Evolutionary conservation across 2,888 invertebrate species (phyloP), one percentile per base, ranked within the genome.

Genomic region (Elegia similella): DNA sequence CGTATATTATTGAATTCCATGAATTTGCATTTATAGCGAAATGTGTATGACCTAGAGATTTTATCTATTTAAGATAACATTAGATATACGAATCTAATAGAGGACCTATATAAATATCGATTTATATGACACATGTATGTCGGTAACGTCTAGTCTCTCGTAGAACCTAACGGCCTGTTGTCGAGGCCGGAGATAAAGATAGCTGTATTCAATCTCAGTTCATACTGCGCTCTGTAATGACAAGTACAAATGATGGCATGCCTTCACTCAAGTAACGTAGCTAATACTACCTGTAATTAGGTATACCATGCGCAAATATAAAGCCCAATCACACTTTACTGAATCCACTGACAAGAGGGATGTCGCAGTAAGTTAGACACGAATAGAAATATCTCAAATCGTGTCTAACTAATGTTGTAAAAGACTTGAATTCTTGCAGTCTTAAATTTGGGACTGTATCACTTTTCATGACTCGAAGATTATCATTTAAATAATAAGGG

Each of bases 1-100:
- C 73, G 73, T 69, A 76, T 83, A 76, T 83, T 87, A 84, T 88
- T 90, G 89, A 90, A 91, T 91, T 91, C 90, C 90, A 88, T 90
- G 90, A 91, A 91, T 90, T 90, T 91, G 91, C 91, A 91, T 91
- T 90, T 90, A 88, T 88, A 88, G 83, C 84, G 86, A 89, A 88
- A 87, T 87, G 87, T 86, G 81, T 89, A 84, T 88, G 83, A 88
- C 89, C 86, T 90, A 89, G 87, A 90, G 88, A 88, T 88, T 88
- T 86, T 86, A 87, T 86, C 84, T 86, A 83, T 85, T 86, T 89
- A 87, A 88, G 87, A 81, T 86, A 84, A 75, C 78, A 71, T 83
- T 84, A 88, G 84, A 79, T 80, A 71, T 82, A 79, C 75, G 75
- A 78, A 79, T 84, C 78, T 74, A 68, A 71, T 76, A 74, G 76